Evolutionary conservation across 2,888 invertebrate genomes (phyloP), one percentile per base, ranked within the genome.

Genomic region (Pandemis corylana): DNA sequence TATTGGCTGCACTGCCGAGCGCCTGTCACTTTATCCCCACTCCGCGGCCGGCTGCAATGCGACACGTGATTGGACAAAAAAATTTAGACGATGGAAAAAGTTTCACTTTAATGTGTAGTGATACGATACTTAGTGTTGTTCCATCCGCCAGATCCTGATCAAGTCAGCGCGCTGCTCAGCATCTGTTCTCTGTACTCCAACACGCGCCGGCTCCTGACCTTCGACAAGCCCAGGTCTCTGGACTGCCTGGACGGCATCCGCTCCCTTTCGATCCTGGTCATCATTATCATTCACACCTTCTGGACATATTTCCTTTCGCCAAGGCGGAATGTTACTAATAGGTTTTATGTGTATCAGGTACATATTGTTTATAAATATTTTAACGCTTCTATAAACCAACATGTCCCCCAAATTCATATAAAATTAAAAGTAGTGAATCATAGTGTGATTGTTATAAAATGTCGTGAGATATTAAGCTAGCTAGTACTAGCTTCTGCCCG

Each of bases 241-340:
- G 62, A 62, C 49, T 69, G 69, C 15, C 12, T 69, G 36, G 59
- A 69, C 62, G 69, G 69, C 49, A 62, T 69, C 15, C 69, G 53
- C 7, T 56, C 53, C 53, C 53, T 56, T 20, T 56, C 53, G 7
- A 20, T 20, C 3, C 20, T 56, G 53, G 2, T 15, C 7, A 56
- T 56, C 53, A 9, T 56, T 2, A 9, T 56, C 15, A 7, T 9
- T 7, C 53, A 56, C 20, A 56, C 15, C 3, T 56, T 56, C 7
- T 13, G n/a, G 15, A 3, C 2, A 4, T 20, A 15, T 15, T 20
- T 56, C 20, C 6, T n/a, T n/a, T 6, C 12, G 10, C 6, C 51
- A 15, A 51, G n/a, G 3, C 49, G 44, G 5, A 49, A 51, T 6
- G 51, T 51, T n/a, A n/a, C 7, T 5, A 51, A 51, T 15, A n/a